A percentile compares a stretch with the other conserved stretches of the same genome.
Conservation (phyloP, 2,888 invertebrate genomes). For the Aphelenchoides bicaudatus region DNA sequence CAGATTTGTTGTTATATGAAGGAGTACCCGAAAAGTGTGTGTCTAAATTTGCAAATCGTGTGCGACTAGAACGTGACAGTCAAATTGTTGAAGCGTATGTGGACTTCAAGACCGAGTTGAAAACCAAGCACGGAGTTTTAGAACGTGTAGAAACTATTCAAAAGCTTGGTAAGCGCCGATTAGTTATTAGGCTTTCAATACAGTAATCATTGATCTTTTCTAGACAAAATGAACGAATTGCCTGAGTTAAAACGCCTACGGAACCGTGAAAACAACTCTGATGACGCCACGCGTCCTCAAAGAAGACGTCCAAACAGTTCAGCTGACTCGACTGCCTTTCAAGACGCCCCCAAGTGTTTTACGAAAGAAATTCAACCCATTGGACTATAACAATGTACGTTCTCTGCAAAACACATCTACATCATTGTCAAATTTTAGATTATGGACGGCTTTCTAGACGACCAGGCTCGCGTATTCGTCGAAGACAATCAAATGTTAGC, state of each 20-base stretch:
- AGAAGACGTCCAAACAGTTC: too few species aligned
- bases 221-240: slow-evolving; percentile 4
- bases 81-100: slow-evolving; percentile 7
- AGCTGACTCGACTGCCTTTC: too few species aligned
- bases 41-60: too few species aligned
- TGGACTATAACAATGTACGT: too few species aligned
- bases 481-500: background rate
- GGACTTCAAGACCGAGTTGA: slow-evolving; percentile 4
- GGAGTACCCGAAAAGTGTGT: too few species aligned
- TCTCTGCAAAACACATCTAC: too few species aligned
- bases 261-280: too few species aligned
- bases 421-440: too few species aligned
- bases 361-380: too few species aligned
- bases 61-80: background rate
- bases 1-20: too few species aligned
- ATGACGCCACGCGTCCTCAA: too few species aligned
- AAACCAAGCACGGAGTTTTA: slow-evolving; percentile 4
- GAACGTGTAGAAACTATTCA: background rate
- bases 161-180: background rate
- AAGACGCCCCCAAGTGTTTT: too few species aligned
- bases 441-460: slow-evolving; percentile 7
- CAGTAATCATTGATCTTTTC: background rate
- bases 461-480: background rate
- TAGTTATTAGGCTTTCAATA: background rate
- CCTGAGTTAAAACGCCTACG: slow-evolving; percentile 2